Evolutionary conservation across 1,140 invertebrate species (phyloP), one percentile per base, ranked within the genome.

Genomic region (Micrasema minimum): DNA sequence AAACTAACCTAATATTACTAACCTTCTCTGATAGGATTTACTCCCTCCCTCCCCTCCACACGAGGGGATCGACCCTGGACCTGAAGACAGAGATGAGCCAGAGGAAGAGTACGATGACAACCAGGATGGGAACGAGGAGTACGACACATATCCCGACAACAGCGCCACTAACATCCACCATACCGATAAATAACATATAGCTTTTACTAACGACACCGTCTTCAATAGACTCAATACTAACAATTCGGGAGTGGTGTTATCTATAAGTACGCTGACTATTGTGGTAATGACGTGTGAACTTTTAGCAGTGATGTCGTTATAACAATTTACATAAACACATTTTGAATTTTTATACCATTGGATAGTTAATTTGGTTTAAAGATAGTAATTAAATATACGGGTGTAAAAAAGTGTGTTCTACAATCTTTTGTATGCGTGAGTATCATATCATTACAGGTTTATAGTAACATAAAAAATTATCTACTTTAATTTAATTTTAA

Each of bases 101-200:
- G 76, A 69, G 2, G 85, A 82, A 65, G 83, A 83, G 62, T 85
- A 87, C 76, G 85, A 87, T 64, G 82, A 81, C 37, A 84, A 87
- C 76, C 85, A 86, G 69, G 81, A 81, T 35, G 85, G 82, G 26
- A 83, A 86, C 16, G 85, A 87, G 41, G 82, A 83, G 75, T 86
- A 87, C 77, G 85, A 87, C 71, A 85, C 87, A 77, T 87, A 88
- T 80, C 79, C 82, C n/a, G 86, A 87, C 77, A 82, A 83, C 77
- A 78, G 79, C 77, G 77, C 75, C 75, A 77, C 72, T 77, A 83
- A 77, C 79, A 77, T 79, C 64, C 76, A 55, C 26, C 53, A 69
- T 69, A 41, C 64, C 9, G 74, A 75, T 31, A 75, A 75, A 75
- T 75, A 75, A 75, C 74, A 75, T 59, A 75, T 23, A 75, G 71